phyloP scores from a whole-genome alignment of 1,140 invertebrate species.

The Eurytemora carolleeae region DNA sequence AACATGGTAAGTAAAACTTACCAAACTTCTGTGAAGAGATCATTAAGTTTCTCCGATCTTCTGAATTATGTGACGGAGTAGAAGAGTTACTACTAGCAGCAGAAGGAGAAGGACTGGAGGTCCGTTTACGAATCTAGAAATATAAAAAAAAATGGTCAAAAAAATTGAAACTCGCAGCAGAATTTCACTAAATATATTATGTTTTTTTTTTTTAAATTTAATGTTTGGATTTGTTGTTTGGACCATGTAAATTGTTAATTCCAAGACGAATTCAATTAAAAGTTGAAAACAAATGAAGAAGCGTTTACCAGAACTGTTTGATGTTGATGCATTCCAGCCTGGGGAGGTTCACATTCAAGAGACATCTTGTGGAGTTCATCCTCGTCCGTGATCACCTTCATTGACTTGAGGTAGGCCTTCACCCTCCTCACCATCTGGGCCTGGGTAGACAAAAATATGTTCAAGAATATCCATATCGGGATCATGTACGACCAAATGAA shows the following conservation, averaged over 20 bases:
- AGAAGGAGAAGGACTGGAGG: not conserved
- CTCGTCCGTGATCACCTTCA: constrained; percentile 80
- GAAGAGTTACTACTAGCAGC: constrained; percentile 2
- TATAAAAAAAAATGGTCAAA: not conserved
- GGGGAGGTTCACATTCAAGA: constrained; percentile 59
- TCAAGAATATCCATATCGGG: not conserved
- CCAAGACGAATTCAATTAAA: too few species aligned
- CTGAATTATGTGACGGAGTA: not conserved
- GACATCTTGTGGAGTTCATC: constrained; percentile 68
- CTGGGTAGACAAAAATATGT: constrained; percentile 23
- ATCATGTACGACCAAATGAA: not conserved
- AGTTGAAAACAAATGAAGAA: too few species aligned
- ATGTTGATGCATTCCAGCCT: constrained; percentile 29
- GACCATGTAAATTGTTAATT: not conserved
- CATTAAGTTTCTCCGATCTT: too few species aligned
- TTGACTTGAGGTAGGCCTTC: constrained; percentile 78
- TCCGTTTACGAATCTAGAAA: not conserved
- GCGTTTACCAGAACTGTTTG: too few species aligned
- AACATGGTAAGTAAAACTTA: constrained; percentile 1
- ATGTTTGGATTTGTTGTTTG: constrained; percentile 15
- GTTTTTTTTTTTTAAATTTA: not conserved
- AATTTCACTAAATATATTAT: not conserved
- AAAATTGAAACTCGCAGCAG: not conserved
- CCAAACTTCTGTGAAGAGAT: constrained; percentile 2
- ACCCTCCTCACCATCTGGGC: constrained; percentile 91